phyloP scores from a whole-genome alignment of 2,888 invertebrate genomes.

The Seira sanloemensis region DNA sequence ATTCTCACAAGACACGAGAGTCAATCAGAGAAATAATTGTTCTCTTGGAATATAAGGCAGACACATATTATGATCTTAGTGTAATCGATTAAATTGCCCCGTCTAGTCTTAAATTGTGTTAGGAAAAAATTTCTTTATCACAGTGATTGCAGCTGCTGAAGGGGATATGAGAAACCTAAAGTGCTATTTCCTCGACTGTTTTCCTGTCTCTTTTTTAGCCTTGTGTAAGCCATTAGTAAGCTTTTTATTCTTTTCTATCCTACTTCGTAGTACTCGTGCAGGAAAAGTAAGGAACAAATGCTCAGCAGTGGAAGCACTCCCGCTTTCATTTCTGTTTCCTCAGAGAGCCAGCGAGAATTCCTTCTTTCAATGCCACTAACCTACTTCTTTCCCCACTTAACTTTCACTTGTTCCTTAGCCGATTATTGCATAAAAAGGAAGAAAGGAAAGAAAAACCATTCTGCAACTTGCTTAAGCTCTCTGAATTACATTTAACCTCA shows the following conservation, averaged over 20 bases:
- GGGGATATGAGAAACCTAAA: constrained; percentile 35
- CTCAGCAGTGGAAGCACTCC: neutral
- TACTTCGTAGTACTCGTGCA: neutral
- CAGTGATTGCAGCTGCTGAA: constrained; percentile 9
- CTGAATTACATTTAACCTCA: neutral
- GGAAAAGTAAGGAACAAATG: neutral
- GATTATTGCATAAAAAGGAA: neutral
- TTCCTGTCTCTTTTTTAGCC: constrained; percentile 9
- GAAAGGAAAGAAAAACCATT: too few species aligned
- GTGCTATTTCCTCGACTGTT: constrained; percentile 40
- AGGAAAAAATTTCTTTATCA: neutral
- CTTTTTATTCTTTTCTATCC: constrained; percentile 20
- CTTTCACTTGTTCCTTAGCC: neutral
- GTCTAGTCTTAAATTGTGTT: neutral
- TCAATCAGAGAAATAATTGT: neutral
- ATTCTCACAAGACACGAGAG: neutral
- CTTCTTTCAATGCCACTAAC: neutral
- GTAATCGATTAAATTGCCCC: neutral
- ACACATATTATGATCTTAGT: neutral
- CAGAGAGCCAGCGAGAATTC: neutral
- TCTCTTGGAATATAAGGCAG: neutral
- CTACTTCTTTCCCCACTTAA: neutral
- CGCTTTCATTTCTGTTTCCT: too few species aligned
- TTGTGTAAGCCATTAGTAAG: constrained; percentile 27
- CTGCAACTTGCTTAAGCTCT: neutral